A percentile compares a stretch with the other conserved stretches of the same genome.
phyloP scores from a whole-genome alignment of 1,140 invertebrate species.

The Zophobas morio region DNA sequence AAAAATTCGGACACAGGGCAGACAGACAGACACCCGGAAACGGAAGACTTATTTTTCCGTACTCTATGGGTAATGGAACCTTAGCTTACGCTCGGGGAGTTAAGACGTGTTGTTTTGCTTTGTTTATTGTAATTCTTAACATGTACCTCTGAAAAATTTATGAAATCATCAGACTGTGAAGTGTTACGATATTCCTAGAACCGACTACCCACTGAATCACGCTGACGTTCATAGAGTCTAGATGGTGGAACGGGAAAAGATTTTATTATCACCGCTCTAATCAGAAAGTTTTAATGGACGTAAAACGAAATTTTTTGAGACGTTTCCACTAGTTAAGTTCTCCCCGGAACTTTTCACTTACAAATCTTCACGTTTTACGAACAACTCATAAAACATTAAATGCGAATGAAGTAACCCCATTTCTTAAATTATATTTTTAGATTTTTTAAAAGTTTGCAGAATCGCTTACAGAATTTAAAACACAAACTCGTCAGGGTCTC shows the following conservation, averaged over 20 bases:
- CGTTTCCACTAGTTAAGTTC: constrained; percentile 44
- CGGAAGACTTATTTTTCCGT: too few relatives aligned
- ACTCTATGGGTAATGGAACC: too few relatives aligned
- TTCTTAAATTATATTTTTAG: constrained; percentile 53
- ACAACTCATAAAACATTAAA: constrained; percentile 53
- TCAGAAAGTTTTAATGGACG: constrained; percentile 48
- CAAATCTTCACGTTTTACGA: constrained; percentile 50
- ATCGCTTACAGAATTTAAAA: constrained; percentile 49
- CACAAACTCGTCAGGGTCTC: constrained; percentile 49
- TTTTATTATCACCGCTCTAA: constrained; percentile 45
- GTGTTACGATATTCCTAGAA: too few relatives aligned
- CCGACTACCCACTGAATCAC: too few relatives aligned
- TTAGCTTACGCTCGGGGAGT: too few relatives aligned
- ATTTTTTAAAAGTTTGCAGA: constrained; percentile 50
- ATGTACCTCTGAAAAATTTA: too few relatives aligned
- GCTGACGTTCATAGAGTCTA: constrained; percentile 11
- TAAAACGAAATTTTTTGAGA: constrained; percentile 45
- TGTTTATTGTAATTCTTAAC: too few relatives aligned
- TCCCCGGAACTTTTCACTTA: constrained; percentile 49
- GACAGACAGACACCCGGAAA: too few relatives aligned
- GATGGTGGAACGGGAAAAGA: constrained; percentile 18
- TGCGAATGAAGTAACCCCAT: constrained; percentile 51
- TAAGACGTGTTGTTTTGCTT: too few relatives aligned
- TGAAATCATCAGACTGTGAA: too few relatives aligned
- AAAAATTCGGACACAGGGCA: too few relatives aligned